Base-by-base conservation (phyloP, 2,888 invertebrate genomes). In the Trichogramma evanescens region DNA sequence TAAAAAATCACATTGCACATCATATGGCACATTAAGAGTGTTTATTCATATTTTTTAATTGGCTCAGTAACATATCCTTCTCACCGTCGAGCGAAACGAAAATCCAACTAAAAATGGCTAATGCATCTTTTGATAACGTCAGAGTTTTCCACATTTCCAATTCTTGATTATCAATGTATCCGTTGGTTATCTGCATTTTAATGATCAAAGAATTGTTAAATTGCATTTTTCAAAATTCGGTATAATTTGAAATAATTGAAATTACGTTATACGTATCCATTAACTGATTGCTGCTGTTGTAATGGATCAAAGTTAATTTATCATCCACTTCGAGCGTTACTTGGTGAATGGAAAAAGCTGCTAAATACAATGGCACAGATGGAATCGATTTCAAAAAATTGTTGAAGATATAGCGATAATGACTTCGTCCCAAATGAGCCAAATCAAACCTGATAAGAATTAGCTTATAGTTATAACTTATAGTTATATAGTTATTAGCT, bases 371-470 rank as follows among this genome's bases (percentile, higher is more conserved):
- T 4, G 73, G 73, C 61, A 76, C 65, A 0, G 73, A 69, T 40
- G 74, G 26, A n/a, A 70, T 64, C 0, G 74, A 70, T 65, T 65
- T 71, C 4, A 68, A 68, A 58, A 74, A 69, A 42, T 71, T 67
- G 5, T 46, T 59, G 55, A 70, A 72, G 51, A 77, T 72, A 48
- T 73, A 69, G 5, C 71, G 69, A 3, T 74, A 62, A 53, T 74
- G 72, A 6, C 71, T 68, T 45, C 66, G 54, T 55, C 72, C 67
- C 4, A 75, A 53, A 42, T 71, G 71, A 10, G 71, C 74, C 42
- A 77, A 48, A 58, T 77, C 76, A 61, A 73, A 76, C 61, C 77
- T 77, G 56, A 53, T 63, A 67, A n/a, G n/a, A n/a, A n/a, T n/a
- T n/a, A n/a, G n/a, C n/a, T n/a, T n/a, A n/a, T n/a, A n/a, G n/a